These are phyloP conservation scores for Philotrypesis tridentata DNA, from an alignment of 1,140 invertebrate species.

Conservation along the genomic window DNA sequence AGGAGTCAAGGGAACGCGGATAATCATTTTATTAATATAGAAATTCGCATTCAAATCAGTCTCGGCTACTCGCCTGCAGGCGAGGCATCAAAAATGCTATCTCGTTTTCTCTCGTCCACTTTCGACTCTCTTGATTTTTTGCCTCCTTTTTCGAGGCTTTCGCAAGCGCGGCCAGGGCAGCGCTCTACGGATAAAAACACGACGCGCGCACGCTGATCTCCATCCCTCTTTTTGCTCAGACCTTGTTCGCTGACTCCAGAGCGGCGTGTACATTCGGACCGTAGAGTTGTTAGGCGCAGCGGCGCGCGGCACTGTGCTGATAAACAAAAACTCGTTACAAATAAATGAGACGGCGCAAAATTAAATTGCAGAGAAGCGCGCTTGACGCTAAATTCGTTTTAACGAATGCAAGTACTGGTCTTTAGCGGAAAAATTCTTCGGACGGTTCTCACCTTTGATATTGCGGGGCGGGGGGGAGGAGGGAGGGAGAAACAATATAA, in stretches of 20 bases:
- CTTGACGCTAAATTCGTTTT: neutral
- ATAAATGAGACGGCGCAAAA: neutral
- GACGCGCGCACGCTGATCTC: neutral
- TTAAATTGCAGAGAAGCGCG: neutral
- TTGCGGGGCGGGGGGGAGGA: too few relatives aligned
- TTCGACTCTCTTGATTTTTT: neutral
- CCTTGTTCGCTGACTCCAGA: neutral
- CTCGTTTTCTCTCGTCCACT: neutral
- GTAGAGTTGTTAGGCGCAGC: neutral
- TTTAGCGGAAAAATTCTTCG: too few relatives aligned
- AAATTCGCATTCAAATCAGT: conserved; percentile 12
- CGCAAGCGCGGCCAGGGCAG: neutral
- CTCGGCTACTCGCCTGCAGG: neutral
- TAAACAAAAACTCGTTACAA: neutral
- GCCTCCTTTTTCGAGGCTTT: neutral
- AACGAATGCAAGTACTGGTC: neutral
- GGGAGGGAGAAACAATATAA: too few relatives aligned
- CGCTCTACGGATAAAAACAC: neutral
- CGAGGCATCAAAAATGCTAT: neutral
- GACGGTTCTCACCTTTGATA: too few relatives aligned
- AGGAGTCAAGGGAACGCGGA: neutral
- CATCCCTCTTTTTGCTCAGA: neutral
- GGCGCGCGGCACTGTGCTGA: neutral
- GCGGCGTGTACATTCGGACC: neutral
- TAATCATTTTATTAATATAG: conserved; percentile 35